Percentiles rank a stretch among this genome's conserved stretches.
These are phyloP conservation scores for Pithys albifrons DNA, from an alignment of 2,113 vertebrate species.

Conservation along the genomic window DNA sequence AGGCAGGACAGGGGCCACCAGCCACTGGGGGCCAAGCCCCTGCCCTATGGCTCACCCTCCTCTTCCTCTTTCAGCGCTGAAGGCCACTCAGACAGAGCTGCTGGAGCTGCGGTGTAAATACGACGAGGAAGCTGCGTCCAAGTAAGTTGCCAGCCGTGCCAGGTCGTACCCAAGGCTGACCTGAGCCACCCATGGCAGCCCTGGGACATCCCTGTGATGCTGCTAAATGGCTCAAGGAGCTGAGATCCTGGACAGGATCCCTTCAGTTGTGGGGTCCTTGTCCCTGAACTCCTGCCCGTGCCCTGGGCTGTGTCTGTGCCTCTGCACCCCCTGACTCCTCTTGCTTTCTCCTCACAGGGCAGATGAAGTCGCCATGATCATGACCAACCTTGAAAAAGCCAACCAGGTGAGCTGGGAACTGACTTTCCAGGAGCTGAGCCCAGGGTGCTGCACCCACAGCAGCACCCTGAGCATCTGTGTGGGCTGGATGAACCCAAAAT, in stretches of 20 bases:
- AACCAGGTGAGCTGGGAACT: slow-evolving; percentile 84
- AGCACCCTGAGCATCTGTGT: accelerated
- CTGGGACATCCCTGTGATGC: neutral
- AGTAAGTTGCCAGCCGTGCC: slow-evolving; percentile 77
- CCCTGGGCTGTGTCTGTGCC: neutral
- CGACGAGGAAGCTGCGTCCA: slow-evolving; percentile 88
- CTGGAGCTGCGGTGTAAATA: slow-evolving; percentile 92
- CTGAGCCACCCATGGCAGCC: accelerated
- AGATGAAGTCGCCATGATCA: slow-evolving; percentile 89
- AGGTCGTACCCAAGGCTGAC: neutral
- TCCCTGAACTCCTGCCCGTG: too few relatives aligned
- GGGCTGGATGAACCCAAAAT: neutral
- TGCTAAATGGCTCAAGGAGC: neutral
- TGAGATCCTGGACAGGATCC: neutral
- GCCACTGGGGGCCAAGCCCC: accelerated
- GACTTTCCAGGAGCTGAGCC: neutral
- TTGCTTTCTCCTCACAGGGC: slow-evolving; percentile 79
- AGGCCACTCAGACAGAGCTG: slow-evolving; percentile 90
- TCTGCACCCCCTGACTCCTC: accelerated
- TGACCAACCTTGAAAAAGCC: slow-evolving; percentile 93
- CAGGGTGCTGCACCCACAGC: accelerated
- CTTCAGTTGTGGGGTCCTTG: accelerated
- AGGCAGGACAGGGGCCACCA: neutral
- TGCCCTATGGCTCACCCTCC: neutral
- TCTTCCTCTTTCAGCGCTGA: slow-evolving; percentile 80